Conservation (phyloP, 2,797 vertebrate genomes). For the Sebastes taczanowskii region DNA sequence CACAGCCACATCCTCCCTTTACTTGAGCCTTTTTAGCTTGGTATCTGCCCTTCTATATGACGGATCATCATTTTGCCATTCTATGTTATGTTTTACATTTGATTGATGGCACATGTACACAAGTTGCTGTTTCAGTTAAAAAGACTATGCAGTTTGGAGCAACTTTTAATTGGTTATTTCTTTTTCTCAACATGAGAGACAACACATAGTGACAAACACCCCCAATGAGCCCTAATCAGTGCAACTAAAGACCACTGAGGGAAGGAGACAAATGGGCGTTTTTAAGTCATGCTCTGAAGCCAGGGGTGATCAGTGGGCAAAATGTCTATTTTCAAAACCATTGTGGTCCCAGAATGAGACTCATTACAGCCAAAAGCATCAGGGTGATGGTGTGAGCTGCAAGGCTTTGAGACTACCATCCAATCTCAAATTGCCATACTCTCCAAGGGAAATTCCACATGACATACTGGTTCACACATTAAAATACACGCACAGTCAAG, state of each 20-base stretch:
- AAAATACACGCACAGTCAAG: not conserved
- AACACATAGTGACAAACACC: not conserved
- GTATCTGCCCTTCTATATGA: not conserved
- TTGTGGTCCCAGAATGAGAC: slow-evolving; percentile 33
- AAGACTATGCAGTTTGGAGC: not conserved
- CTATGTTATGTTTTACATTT: not conserved
- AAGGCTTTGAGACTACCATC: slow-evolving; percentile 10
- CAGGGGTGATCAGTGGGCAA: slow-evolving; percentile 7
- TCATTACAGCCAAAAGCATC: slow-evolving; percentile 47
- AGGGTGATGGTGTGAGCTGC: slow-evolving; percentile 13
- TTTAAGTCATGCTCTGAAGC: not conserved
- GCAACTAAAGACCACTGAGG: not conserved
- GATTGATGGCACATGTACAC: not conserved
- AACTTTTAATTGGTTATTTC: slow-evolving; percentile 19
- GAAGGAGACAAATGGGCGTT: slow-evolving; percentile 10
- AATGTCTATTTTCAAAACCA: slow-evolving; percentile 30
- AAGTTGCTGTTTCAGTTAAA: not conserved
- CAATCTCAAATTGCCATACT: slow-evolving; percentile 22
- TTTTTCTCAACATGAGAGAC: slow-evolving; percentile 15
- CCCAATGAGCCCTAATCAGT: not conserved
- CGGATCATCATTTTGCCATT: not conserved
- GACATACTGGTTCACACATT: not conserved
- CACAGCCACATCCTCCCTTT: not conserved
- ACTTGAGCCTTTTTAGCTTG: not conserved
- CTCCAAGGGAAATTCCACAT: not conserved